These are phyloP conservation scores for Chionoecetes opilio DNA, from an alignment of 1,140 invertebrate species.

Conservation along the genomic window DNA sequence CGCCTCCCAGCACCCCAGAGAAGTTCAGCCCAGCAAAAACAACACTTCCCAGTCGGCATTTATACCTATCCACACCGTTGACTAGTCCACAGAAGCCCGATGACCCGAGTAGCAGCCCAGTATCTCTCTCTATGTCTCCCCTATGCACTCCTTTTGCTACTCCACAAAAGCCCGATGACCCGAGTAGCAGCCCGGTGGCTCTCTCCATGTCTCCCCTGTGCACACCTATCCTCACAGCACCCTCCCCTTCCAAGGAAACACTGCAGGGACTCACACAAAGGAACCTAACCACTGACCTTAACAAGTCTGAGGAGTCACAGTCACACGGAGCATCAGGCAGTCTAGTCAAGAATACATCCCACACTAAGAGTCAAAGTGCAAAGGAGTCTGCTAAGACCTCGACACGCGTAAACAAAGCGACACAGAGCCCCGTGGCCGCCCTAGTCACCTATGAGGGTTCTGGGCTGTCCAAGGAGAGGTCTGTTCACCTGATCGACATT, in stretches of 20 bases:
- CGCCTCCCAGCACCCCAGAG: slow-evolving; percentile 27
- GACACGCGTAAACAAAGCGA: not conserved
- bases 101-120: not conserved
- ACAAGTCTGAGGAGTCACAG: not conserved
- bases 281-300: not conserved
- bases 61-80: slow-evolving; percentile 38
- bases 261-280: not conserved
- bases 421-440: slow-evolving; percentile 8
- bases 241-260: not conserved
- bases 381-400: not conserved
- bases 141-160: slow-evolving; percentile 52
- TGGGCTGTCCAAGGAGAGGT: slow-evolving; percentile 37
- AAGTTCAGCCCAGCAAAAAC: not conserved
- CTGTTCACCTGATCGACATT: not conserved
- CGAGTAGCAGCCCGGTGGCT: not conserved
- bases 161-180: slow-evolving; percentile 28
- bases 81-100: slow-evolving; percentile 38
- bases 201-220: slow-evolving; percentile 4
- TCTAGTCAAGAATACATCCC: not conserved
- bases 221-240: slow-evolving; percentile 37
- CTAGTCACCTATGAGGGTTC: slow-evolving; percentile 65
- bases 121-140: not conserved
- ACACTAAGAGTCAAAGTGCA: not conserved
- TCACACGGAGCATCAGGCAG: not conserved
- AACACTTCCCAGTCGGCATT: not conserved